A percentile compares a stretch with the other conserved stretches of the same genome.
These are phyloP conservation scores for Periophthalmodon schlosseri DNA, from an alignment of 2,113 vertebrate genomes.

Conservation along the genomic window DNA sequence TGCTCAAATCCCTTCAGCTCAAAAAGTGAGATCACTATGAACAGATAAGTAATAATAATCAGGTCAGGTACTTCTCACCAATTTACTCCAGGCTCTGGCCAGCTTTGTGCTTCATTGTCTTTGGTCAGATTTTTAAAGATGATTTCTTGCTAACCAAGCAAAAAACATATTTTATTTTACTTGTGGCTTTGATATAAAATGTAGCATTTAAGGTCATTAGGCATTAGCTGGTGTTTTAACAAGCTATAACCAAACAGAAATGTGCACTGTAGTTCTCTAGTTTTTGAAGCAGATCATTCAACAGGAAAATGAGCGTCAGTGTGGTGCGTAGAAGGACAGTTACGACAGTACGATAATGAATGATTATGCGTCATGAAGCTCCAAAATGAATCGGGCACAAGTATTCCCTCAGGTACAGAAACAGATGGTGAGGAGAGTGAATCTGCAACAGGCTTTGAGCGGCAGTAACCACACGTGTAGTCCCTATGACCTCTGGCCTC, in stretches of 20 bases:
- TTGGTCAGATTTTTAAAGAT: constrained; percentile 15
- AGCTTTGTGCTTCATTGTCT: constrained; percentile 37
- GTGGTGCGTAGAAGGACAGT: constrained; percentile 69
- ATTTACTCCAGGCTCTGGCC: constrained; percentile 52
- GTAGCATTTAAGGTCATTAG: constrained; percentile 20
- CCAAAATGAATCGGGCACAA: constrained; percentile 71
- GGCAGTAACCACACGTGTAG: constrained; percentile 39
- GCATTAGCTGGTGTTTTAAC: constrained; percentile 36
- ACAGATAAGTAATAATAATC: constrained; percentile 62
- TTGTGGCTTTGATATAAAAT: not conserved
- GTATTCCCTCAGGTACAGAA: constrained; percentile 71
- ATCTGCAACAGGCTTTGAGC: constrained; percentile 48
- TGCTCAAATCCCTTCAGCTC: constrained; percentile 24
- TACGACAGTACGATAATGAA: constrained; percentile 70
- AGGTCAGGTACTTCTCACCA: constrained; percentile 40
- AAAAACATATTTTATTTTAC: not conserved
- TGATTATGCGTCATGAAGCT: constrained; percentile 71
- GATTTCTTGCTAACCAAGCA: constrained; percentile 5
- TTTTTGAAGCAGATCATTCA: constrained; percentile 72
- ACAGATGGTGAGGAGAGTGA: constrained; percentile 67
- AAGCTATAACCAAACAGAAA: constrained; percentile 37
- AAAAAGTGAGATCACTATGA: constrained; percentile 47
- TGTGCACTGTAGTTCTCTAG: constrained; percentile 32
- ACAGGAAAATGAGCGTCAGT: constrained; percentile 78
- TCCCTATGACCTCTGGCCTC: constrained; percentile 41